These are phyloP conservation scores for Ecdyonurus torrentis DNA, from an alignment of 2,888 invertebrate species.

Conservation along the genomic window DNA sequence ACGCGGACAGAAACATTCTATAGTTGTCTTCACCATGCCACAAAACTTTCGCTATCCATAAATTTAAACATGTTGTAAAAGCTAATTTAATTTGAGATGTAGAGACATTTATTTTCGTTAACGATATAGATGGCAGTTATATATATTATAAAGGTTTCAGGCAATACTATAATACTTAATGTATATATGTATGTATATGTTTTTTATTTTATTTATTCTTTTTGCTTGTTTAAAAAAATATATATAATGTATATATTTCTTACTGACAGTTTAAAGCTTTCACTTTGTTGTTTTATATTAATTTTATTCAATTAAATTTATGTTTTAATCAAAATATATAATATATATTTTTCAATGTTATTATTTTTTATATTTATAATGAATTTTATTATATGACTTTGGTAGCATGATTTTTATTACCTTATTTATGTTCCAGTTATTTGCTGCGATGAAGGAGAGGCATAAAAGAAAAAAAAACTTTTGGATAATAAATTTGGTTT, in stretches of 20 bases:
- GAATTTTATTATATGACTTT: too few species aligned
- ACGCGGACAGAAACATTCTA: too few species aligned
- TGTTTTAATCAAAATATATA: not conserved
- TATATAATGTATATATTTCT: not conserved
- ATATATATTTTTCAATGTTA: too few species aligned
- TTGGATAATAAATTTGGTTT: too few species aligned
- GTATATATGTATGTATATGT: not conserved
- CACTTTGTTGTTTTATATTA: not conserved
- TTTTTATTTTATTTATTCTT: not conserved
- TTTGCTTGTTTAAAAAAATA: not conserved
- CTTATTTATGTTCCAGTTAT: too few species aligned
- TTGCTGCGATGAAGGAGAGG: too few species aligned
- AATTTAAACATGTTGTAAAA: not conserved
- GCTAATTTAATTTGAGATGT: conserved; percentile 1
- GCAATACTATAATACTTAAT: not conserved
- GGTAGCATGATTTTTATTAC: too few species aligned
- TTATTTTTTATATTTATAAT: too few species aligned
- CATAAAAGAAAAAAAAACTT: too few species aligned
- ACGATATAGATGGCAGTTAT: not conserved
- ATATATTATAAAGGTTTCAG: too few species aligned
- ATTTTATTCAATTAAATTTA: not conserved
- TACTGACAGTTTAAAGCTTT: not conserved
- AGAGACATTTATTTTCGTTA: conserved; percentile 2
- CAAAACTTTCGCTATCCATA: not conserved
- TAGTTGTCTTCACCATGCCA: not conserved